phyloP scores from a whole-genome alignment of 2,797 vertebrate species.

The Aulostomus chinensis region DNA sequence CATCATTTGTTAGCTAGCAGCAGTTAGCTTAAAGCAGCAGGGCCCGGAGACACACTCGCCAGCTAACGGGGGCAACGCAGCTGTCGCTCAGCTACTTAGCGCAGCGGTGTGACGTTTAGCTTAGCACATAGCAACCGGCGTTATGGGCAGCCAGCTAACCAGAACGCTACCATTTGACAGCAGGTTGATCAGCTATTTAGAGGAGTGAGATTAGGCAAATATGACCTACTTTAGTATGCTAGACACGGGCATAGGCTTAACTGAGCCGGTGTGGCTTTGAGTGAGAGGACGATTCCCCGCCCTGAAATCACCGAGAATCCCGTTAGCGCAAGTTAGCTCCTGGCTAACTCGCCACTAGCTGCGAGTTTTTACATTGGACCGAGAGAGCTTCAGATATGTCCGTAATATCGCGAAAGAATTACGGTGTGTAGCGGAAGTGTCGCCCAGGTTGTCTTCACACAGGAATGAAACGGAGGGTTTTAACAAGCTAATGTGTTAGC shows the following conservation, averaged over 20 bases:
- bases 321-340: slow-evolving; percentile 20
- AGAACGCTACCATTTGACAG: background rate
- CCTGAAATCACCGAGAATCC: slow-evolving; percentile 26
- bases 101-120: background rate
- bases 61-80: background rate
- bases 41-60: slow-evolving; percentile 1
- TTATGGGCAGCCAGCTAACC: too few relatives aligned
- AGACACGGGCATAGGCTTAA: background rate
- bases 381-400: too few relatives aligned
- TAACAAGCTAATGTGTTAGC: slow-evolving; percentile 20
- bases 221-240: background rate
- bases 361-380: background rate
- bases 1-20: background rate
- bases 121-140: background rate
- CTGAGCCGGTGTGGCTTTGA: background rate
- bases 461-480: background rate
- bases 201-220: background rate
- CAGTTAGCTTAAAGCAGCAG: slow-evolving; percentile 7
- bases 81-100: too few relatives aligned
- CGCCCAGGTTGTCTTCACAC: background rate
- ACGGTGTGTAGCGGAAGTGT: background rate
- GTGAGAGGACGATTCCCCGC: slow-evolving; percentile 38
- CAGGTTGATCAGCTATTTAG: background rate
- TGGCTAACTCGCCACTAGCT: too few relatives aligned
- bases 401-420: background rate